Conservation (phyloP, 2,888 invertebrate species). For the Lasioglossum oenotherae region DNA sequence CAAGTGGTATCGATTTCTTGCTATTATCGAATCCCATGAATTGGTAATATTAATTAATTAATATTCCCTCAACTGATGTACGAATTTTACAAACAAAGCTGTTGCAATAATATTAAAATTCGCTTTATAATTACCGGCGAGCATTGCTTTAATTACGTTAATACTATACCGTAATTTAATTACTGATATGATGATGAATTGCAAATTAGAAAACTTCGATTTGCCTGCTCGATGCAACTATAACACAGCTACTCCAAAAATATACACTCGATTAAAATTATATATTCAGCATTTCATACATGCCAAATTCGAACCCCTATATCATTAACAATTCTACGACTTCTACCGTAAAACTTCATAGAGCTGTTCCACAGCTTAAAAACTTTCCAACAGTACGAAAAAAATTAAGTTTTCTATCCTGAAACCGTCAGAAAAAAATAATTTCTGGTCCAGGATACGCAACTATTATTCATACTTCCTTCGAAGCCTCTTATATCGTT, state of each 20-base stretch:
- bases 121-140: background rate
- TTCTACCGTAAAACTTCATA: no score
- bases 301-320: no score
- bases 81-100: background rate
- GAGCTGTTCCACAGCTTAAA: no score
- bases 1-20: background rate
- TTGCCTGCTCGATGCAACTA: background rate
- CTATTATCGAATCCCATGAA: background rate
- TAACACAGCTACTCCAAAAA: background rate
- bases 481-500: no score
- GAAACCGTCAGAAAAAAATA: no score
- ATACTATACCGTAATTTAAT: background rate
- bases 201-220: background rate
- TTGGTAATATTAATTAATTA: slow-evolving; percentile 4
- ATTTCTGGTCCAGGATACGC: slow-evolving; percentile 9
- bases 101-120: background rate
- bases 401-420: no score
- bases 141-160: background rate
- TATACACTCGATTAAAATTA: background rate
- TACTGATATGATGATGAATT: background rate
- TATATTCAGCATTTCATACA: no score
- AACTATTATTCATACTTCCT: slow-evolving; percentile 67
- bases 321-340: no score
- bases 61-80: background rate
- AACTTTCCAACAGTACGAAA: no score